Evolutionary conservation across 2,113 vertebrate genomes (phyloP), one percentile per base, ranked within the genome.

Genomic region (Perca schrenkii): DNA sequence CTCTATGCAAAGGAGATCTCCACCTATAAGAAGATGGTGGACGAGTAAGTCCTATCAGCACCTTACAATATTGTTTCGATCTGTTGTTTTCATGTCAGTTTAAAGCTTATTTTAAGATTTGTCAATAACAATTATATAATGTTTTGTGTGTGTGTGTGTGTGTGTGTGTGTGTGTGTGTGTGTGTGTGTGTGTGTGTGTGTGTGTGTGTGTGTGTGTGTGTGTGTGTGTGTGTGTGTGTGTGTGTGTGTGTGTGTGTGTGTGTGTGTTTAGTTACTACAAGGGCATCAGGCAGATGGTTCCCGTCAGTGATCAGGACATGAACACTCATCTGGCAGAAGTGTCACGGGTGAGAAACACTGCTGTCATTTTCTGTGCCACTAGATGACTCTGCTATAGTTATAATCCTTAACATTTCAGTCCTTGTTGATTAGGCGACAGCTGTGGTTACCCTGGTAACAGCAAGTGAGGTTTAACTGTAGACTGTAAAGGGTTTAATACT

Each of bases 1-100:
- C 97, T 99, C 90, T 99, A 99, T 54, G 98, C 98, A 40, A 99
- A 99, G 95, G 98, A 99, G 93, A 99, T 99, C 93, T 99, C 96
- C 73, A 97, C 97, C 19, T 99, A 99, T 50, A 99, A 99, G 95
- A 99, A 99, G 94, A 99, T 99, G 98, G 98, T 99, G 89, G 98
- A 99, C 82, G 98, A 99, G 98, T 99, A 95, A 98, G 98, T 97
- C 60, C 79, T 13, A 8, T 17, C 63, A 67, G n/a, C 58, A 65
- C 19, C 71, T 61, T 43, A 8, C 31, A 34, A 22, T 43, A 46
- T 15, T 28, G 25, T 58, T 54, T 79, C 0, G 0, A 61, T 75
- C 17, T 74, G n/a, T 61, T 62, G 50, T 72, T 75, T 61, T 71
- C 12, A 60, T 43, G 7, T 62, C 34, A 22, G 15, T 69, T 67